Evolutionary conservation across 2,113 vertebrate genomes (phyloP).

Genomic region (Seriola rivoliana): DNA sequence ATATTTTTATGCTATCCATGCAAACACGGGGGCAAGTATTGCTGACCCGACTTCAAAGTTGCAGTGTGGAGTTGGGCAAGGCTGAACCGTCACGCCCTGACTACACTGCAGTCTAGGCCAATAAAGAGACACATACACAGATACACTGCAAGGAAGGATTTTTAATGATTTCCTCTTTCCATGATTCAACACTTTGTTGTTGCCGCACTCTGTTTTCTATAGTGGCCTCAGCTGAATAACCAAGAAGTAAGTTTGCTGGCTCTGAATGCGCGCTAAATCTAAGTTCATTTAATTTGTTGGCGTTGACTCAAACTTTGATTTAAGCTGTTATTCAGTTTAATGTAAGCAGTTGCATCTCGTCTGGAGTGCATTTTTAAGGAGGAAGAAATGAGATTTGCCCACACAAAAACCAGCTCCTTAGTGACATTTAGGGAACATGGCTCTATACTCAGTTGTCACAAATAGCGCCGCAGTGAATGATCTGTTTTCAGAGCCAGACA

Average conservation of each 20-base stretch:
- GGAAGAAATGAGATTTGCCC: slow-evolving; percentile 16
- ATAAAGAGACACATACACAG: slow-evolving; percentile 39
- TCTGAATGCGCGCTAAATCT: slow-evolving; percentile 35
- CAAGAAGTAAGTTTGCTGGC: slow-evolving; percentile 26
- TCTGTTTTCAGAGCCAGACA: slow-evolving; percentile 33
- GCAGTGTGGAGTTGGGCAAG: slow-evolving; percentile 43
- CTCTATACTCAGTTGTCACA: slow-evolving; percentile 39
- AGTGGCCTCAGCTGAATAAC: slow-evolving; percentile 27
- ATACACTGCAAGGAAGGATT: slow-evolving; percentile 31
- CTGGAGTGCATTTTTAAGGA: slow-evolving; percentile 21
- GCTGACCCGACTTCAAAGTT: slow-evolving; percentile 68
- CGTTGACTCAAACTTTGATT: slow-evolving; percentile 44
- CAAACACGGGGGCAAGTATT: slow-evolving; percentile 55
- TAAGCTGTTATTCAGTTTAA: slow-evolving; percentile 44
- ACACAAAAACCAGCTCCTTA: slow-evolving; percentile 4
- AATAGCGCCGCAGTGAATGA: slow-evolving; percentile 11
- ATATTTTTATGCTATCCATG: slow-evolving; percentile 44
- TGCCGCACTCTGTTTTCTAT: neutral
- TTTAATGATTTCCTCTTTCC: slow-evolving; percentile 60
- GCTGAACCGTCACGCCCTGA: slow-evolving; percentile 38
- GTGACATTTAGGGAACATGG: slow-evolving; percentile 48
- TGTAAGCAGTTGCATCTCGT: slow-evolving; percentile 9
- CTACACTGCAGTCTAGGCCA: slow-evolving; percentile 51
- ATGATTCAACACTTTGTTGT: slow-evolving; percentile 41
- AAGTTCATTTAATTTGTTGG: slow-evolving; percentile 56